phyloP scores from a whole-genome alignment of 2,888 invertebrate genomes.

The Xestia sexstrigata region DNA sequence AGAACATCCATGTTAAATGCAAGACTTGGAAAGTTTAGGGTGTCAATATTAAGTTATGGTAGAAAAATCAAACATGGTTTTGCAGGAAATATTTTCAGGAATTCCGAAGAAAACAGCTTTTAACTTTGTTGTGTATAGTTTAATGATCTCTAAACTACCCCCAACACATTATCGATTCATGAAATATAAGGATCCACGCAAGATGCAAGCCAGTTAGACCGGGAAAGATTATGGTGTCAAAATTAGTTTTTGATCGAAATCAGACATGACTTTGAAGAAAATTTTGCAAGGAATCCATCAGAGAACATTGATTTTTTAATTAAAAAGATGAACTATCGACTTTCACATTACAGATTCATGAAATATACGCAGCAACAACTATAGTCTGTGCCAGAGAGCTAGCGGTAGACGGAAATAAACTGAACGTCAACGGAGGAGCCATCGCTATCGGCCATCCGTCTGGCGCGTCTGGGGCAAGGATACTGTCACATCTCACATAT shows the following conservation, averaged over 20 bases:
- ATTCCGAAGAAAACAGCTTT: neutral
- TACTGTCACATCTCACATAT: conserved; percentile 16
- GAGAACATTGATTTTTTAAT: neutral
- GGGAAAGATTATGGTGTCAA: neutral
- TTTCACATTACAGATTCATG: conserved; percentile 91
- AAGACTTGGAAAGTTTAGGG: neutral
- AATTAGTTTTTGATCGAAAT: neutral
- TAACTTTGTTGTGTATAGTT: neutral
- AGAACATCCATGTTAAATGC: neutral
- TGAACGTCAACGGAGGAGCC: conserved; percentile 98
- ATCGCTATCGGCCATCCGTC: conserved; percentile 98
- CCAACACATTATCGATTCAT: neutral
- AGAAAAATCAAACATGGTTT: neutral
- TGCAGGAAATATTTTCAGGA: neutral
- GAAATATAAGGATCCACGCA: neutral
- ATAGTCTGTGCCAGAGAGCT: conserved; percentile 93
- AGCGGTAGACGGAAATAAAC: conserved; percentile 94
- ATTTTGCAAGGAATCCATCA: neutral
- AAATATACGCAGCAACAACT: conserved; percentile 28
- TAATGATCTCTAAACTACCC: neutral
- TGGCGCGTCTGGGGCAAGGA: conserved; percentile 96
- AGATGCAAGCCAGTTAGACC: neutral
- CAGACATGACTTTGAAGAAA: neutral
- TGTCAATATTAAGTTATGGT: neutral
- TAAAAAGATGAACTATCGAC: neutral